Evolutionary conservation across 2,113 vertebrate species (phyloP).

Genomic region (Brienomyrus brachyistius): DNA sequence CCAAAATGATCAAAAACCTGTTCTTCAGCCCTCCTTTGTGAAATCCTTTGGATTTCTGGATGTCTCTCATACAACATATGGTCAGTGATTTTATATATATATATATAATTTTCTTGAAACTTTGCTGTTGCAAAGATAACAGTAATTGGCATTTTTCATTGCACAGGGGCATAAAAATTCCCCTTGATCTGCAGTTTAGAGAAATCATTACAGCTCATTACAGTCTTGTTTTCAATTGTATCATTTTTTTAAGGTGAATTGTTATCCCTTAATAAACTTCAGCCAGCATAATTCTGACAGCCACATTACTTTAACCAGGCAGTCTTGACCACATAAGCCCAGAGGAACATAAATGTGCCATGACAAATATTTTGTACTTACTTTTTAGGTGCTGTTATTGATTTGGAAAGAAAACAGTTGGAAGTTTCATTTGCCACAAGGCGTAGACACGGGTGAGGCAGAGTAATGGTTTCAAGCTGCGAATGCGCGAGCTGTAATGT

Average conservation of each 20-base stretch:
- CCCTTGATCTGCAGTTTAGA: constrained; percentile 15
- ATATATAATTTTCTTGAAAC: constrained; percentile 29
- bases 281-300: constrained; percentile 38
- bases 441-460: neutral
- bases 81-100: neutral
- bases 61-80: neutral
- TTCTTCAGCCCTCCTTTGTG: neutral
- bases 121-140: neutral
- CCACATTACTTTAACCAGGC: constrained; percentile 11
- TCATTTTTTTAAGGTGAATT: constrained; percentile 13
- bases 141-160: neutral
- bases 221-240: neutral
- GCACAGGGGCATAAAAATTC: neutral
- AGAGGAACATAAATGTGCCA: constrained; percentile 26
- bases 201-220: constrained; percentile 22
- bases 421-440: constrained; percentile 7
- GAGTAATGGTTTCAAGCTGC: neutral
- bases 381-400: constrained; percentile 32
- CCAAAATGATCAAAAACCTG: neutral
- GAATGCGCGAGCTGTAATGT: neutral
- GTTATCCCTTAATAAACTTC: constrained; percentile 37
- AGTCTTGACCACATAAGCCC: constrained; percentile 17
- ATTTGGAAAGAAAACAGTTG: constrained; percentile 28
- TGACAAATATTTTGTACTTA: constrained; percentile 22
- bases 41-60: neutral